A percentile compares a stretch with the other conserved stretches of the same genome.
Evolutionary conservation across 2,888 invertebrate genomes (phyloP).

Genomic region (Cataglyphis rosenhaueri): DNA sequence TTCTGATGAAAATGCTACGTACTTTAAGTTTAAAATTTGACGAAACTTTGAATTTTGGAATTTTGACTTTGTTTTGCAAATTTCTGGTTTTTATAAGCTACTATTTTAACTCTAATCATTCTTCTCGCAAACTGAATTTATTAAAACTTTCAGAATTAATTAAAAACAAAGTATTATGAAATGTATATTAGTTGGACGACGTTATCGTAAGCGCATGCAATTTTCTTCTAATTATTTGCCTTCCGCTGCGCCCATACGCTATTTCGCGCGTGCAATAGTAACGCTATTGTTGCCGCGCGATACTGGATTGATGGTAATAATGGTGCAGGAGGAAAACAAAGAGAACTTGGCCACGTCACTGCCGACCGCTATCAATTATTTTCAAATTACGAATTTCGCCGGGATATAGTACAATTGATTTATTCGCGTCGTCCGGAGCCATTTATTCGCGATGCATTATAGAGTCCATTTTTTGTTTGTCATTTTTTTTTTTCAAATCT

Average conservation of each 20-base stretch:
- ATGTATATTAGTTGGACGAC: constrained; percentile 27
- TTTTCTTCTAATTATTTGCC: constrained; percentile 71
- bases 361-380: constrained; percentile 71
- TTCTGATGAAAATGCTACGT: neutral
- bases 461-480: constrained; percentile 16
- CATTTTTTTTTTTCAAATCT: constrained; percentile 25
- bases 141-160: constrained; percentile 59
- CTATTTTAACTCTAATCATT: constrained; percentile 25
- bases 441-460: constrained; percentile 53
- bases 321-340: constrained; percentile 57
- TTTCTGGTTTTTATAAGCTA: constrained; percentile 11
- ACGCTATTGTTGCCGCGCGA: constrained; percentile 66
- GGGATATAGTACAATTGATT: constrained; percentile 67
- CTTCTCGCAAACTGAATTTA: constrained; percentile 17
- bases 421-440: constrained; percentile 63
- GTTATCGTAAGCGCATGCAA: constrained; percentile 60
- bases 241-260: constrained; percentile 64
- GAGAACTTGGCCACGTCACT: constrained; percentile 61
- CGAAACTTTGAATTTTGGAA: neutral
- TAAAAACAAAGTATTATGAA: constrained; percentile 57
- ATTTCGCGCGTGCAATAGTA: constrained; percentile 69
- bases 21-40: neutral
- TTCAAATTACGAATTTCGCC: constrained; percentile 73
- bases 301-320: constrained; percentile 72
- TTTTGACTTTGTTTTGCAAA: constrained; percentile 14